Conservation (phyloP, 2,113 vertebrate species). For the Setophaga kirtlandii region DNA sequence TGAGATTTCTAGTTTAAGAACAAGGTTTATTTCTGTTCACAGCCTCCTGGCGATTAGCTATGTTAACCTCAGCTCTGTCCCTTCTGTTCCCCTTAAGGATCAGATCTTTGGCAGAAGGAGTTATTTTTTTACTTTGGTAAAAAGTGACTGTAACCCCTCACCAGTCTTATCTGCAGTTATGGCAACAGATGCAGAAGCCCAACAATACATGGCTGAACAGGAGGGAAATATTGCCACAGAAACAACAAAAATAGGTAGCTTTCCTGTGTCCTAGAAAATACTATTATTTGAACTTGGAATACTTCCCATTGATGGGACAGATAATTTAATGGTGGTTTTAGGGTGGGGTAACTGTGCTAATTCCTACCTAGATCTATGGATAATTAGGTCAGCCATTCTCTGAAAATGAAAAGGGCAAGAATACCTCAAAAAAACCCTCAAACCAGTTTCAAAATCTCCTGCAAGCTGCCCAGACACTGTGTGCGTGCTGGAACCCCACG, state of each 20-base stretch:
- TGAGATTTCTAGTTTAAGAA: neutral
- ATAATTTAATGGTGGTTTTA: neutral
- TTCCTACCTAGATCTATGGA: neutral
- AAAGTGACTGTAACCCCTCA: neutral
- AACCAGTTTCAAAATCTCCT: neutral
- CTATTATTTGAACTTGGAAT: neutral
- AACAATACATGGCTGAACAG: rapidly evolving
- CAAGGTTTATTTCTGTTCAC: neutral
- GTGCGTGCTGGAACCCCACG: neutral
- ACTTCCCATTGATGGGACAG: neutral
- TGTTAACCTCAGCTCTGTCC: rapidly evolving
- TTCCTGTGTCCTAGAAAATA: neutral
- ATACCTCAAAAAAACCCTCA: neutral
- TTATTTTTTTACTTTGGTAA: neutral
- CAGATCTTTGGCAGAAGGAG: neutral
- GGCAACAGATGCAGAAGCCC: neutral
- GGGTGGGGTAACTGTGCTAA: neutral
- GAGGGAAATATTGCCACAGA: neutral
- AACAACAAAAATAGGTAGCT: neutral
- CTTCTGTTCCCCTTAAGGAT: neutral
- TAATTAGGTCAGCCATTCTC: neutral
- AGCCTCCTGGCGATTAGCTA: neutral
- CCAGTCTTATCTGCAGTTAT: rapidly evolving
- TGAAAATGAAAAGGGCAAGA: neutral
- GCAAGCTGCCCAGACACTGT: rapidly evolving